Conservation (phyloP, 2,113 vertebrate species). For the pig (Sus scrofa) region DNA sequence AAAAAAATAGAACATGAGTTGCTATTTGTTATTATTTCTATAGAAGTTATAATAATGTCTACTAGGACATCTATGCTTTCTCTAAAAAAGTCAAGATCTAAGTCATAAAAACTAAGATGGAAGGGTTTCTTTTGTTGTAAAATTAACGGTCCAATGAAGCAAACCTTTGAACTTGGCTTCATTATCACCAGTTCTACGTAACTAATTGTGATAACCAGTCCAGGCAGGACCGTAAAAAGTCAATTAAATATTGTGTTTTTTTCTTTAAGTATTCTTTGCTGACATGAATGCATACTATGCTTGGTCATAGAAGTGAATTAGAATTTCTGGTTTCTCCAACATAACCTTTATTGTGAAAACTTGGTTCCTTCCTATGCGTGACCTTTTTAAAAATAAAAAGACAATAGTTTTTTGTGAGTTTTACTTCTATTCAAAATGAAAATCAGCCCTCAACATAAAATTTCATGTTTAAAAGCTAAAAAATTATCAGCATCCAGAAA, state of each 20-base stretch:
- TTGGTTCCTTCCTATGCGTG: not conserved
- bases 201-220: slow-evolving; percentile 14
- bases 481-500: not conserved
- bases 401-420: not conserved
- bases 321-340: slow-evolving; percentile 47
- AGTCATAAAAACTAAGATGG: not conserved
- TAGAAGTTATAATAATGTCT: not conserved
- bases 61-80: not conserved
- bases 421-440: not conserved
- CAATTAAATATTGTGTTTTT: slow-evolving; percentile 15
- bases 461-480: slow-evolving; percentile 20
- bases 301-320: not conserved
- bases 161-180: slow-evolving; percentile 63
- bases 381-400: not conserved
- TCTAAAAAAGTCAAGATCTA: slow-evolving; percentile 33
- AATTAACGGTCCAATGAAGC: slow-evolving; percentile 46
- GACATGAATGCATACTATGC: not conserved
- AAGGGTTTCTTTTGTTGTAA: slow-evolving; percentile 26
- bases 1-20: not conserved
- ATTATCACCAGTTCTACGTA: slow-evolving; percentile 43
- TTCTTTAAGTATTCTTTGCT: slow-evolving; percentile 25
- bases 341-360: not conserved
- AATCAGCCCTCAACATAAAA: not conserved
- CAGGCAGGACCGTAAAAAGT: not conserved
- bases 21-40: not conserved